Base-by-base conservation (phyloP, 2,113 vertebrate genomes). In the Bujurquina vittata region DNA sequence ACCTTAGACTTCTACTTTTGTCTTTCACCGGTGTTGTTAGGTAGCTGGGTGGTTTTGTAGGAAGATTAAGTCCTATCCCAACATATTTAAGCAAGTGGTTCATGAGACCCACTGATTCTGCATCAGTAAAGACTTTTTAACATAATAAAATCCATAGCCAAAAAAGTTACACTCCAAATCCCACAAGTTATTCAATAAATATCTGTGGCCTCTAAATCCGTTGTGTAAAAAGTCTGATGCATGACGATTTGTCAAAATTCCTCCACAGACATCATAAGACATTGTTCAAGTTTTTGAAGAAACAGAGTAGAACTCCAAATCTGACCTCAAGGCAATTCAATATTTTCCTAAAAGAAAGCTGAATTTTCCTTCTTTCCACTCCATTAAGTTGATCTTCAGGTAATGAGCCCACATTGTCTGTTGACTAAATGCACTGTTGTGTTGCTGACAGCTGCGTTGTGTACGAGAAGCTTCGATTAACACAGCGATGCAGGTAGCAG, bases 381-480 rank as follows among this genome's bases (percentile, higher is more conserved):
- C 18, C 26, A 49, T 69, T 49, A 2, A 69, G 2, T 49, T 69
- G 65, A 26, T 49, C 65, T 72, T 52, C 3, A 31, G 65, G 23
- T 52, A 69, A 69, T 11, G 23, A 20, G 20, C 20, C 43, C n/a
- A 26, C 11, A 46, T 26, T 29, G n/a, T 37, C 12, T 61, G n/a
- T 37, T 55, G 73, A 74, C 31, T 40, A 72, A 72, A 46, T 1
- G 43, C 52, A 23, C 29, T 72, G 23, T 29, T 52, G 60, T 77
- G 43, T 67, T 86, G 76, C 73, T 81, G 83, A 84, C 58, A 52
- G 75, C 57, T 18, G 17, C 61, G 59, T 69, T 80, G 84, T 81
- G 43, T 63, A 40, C 69, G 26, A 52, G 1, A 6, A 17, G 26
- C 26, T 52, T 72, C 40, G 15, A 69, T 69, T 77, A 52, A 37